Conservation (phyloP, 2,797 vertebrate genomes). For the Myripristis jacobus region DNA sequence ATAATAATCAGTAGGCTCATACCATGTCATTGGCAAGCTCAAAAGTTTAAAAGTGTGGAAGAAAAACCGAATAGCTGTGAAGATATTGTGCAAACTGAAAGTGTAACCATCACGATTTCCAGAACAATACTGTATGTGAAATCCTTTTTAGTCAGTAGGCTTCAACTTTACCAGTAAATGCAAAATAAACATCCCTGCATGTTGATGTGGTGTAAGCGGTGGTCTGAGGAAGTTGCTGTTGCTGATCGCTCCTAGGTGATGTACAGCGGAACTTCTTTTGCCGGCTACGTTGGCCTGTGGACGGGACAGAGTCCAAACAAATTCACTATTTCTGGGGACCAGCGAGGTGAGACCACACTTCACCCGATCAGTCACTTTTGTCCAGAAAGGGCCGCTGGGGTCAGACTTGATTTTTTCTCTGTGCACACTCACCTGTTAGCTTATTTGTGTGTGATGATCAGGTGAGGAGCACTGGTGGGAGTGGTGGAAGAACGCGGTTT, state of each 20-base stretch:
- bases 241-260: constrained; percentile 78
- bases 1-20: neutral
- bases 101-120: neutral
- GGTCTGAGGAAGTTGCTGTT: neutral
- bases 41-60: neutral
- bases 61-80: neutral
- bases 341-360: constrained; percentile 78
- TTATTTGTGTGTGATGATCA: constrained; percentile 60
- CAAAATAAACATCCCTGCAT: neutral
- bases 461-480: constrained; percentile 90
- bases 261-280: constrained; percentile 91
- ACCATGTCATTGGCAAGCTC: neutral
- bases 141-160: neutral
- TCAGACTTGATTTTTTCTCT: neutral
- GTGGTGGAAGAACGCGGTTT: constrained; percentile 92
- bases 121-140: neutral
- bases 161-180: neutral
- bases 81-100: neutral
- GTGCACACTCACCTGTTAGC: neutral
- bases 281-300: constrained; percentile 95
- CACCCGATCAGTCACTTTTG: constrained; percentile 3
- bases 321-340: constrained; percentile 91
- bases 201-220: neutral
- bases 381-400: no score
- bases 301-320: constrained; percentile 93